Percentiles rank a stretch among this genome's conserved stretches.
Conservation (phyloP, 2,113 vertebrate genomes). For the Salvelinus namaycush region DNA sequence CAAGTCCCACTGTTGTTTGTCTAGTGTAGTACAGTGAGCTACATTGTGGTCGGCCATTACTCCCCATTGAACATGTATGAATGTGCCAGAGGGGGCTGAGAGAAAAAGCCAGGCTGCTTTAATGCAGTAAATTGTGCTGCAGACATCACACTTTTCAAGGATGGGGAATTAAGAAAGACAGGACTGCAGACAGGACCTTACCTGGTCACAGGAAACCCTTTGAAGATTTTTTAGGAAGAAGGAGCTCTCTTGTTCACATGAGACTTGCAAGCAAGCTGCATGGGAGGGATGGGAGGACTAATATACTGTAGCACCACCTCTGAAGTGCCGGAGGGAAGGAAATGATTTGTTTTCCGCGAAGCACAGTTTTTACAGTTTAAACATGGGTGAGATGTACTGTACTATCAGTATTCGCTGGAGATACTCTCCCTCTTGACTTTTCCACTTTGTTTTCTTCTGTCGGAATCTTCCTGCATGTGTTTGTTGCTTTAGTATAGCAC, state of each 20-base stretch:
- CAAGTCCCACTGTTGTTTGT: neutral
- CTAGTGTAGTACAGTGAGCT: neutral
- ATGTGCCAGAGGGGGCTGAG: neutral
- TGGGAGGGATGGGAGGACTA: neutral
- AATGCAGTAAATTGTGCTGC: conserved; percentile 23
- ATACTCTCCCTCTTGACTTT: too few species aligned
- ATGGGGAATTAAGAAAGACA: conserved; percentile 9
- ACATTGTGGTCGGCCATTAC: neutral
- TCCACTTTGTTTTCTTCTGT: too few species aligned
- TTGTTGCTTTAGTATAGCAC: too few species aligned
- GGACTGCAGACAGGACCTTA: conserved; percentile 17
- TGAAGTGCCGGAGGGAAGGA: neutral
- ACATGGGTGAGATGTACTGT: too few species aligned
- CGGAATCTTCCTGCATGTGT: too few species aligned
- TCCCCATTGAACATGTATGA: too few species aligned
- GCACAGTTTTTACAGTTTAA: neutral
- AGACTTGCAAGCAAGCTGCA: neutral
- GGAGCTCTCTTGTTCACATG: neutral
- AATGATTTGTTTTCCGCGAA: neutral
- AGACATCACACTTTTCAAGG: conserved; percentile 20
- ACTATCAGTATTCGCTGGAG: too few species aligned
- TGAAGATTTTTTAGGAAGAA: neutral
- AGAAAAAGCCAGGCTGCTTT: neutral
- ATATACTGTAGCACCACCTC: neutral
- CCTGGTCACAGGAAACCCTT: neutral